These are phyloP conservation scores for Dolichallabes microphthalmus DNA, from an alignment of 2,113 vertebrate genomes.

Conservation along the genomic window DNA sequence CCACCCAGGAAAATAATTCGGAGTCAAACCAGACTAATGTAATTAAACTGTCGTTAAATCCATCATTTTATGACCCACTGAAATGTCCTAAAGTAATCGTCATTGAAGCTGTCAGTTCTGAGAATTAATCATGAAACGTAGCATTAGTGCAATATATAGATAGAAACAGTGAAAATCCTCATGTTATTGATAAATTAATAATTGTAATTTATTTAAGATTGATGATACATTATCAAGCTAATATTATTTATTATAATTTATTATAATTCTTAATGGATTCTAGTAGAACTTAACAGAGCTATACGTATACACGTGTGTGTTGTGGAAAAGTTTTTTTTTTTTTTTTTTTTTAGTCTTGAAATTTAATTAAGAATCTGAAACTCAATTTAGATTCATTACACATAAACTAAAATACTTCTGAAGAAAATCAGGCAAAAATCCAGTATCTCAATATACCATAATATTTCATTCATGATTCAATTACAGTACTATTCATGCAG, in stretches of 20 bases:
- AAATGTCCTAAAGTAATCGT: neutral
- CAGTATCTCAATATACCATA: too few relatives aligned
- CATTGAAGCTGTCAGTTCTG: neutral
- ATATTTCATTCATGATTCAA: too few relatives aligned
- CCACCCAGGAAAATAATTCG: neutral
- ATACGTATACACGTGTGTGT: neutral
- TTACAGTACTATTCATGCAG: too few relatives aligned
- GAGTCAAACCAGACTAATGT: neutral
- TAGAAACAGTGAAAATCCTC: neutral
- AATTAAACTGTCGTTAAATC: neutral
- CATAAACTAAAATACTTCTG: too few relatives aligned
- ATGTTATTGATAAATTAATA: neutral
- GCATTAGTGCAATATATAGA: neutral
- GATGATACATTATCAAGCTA: neutral
- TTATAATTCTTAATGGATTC: neutral
- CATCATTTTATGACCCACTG: neutral
- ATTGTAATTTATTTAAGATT: neutral
- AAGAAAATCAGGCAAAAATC: too few relatives aligned
- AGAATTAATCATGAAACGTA: neutral
- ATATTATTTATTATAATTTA: neutral
- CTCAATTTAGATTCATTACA: too few relatives aligned
- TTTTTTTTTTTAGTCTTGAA: too few relatives aligned
- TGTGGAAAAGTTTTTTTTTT: too few relatives aligned
- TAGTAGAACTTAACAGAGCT: neutral
- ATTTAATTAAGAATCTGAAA: too few relatives aligned